Base-by-base conservation (phyloP, 2,888 invertebrate species). In the Zaprionus bogoriensis region DNA sequence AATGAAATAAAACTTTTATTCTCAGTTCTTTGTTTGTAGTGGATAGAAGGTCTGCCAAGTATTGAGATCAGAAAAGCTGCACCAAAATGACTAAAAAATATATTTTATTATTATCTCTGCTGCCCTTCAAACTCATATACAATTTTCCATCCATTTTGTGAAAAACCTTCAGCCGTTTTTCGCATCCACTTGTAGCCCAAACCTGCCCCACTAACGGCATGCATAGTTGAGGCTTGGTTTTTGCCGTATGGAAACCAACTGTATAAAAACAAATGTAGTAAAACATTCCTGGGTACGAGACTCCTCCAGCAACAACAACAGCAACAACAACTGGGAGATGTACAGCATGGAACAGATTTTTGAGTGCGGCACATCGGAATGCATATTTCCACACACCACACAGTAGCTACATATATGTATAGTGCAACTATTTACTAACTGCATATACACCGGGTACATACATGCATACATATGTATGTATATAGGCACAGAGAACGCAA, bases 281-380 rank as follows among this genome's bases (percentile, higher is more conserved):
- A 77, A 74, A 71, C 67, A 76, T 77, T 77, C 59, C 45, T 69
- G 45, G 53, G 28, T 48, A 39, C 27, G 14, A 39, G 54, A 60
- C 42, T 50, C 25, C 42, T 27, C 12, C 12, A 44, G 9, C 32
- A 19, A 7, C 27, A 27, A 2, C 27, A 36, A 44, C 17, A 50
- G 19, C 12, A 10, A 3, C 6, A 9, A 41, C 32, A 30, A 36
- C 47, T 57, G 38, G 27, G 51, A 64, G 57, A 64, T n/a, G n/a
- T n/a, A n/a, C n/a, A n/a, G n/a, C n/a, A n/a, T 65, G 76, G 66
- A 80, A 86, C 80, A 77, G 84, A 83, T 74, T 86, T 84, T 61
- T 71, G 38, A 61, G 46, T 48, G 14, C 6, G 30, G 38, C 50
- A 30, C 54, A 51, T 36, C 30, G 58, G 64, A 67, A 74, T 74